These are phyloP conservation scores for Oligia fasciuncula DNA, from an alignment of 2,888 invertebrate genomes.

Conservation along the genomic window DNA sequence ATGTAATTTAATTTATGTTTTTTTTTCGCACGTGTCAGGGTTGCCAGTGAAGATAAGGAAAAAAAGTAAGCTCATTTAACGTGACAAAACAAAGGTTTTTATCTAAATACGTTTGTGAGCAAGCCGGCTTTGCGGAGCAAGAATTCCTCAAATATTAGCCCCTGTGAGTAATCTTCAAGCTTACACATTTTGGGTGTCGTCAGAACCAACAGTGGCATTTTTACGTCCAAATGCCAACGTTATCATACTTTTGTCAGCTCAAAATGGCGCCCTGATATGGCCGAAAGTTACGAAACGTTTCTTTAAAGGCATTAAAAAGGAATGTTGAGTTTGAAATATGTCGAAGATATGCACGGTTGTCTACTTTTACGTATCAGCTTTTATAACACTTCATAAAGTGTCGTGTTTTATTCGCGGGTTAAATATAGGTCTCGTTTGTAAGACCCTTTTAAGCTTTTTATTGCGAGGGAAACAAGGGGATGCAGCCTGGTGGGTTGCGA, in stretches of 20 bases:
- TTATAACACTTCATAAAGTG: constrained; percentile 46
- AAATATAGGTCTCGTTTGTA: constrained; percentile 28
- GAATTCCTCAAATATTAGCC: constrained; percentile 87
- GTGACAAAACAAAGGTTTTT: constrained; percentile 63
- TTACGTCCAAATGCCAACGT: constrained; percentile 67
- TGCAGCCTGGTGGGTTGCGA: constrained; percentile 13
- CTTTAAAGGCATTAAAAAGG: constrained; percentile 31
- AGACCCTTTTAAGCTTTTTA: constrained; percentile 25
- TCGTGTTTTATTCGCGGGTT: constrained; percentile 32
- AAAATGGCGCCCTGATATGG: constrained; percentile 45
- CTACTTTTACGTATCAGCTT: constrained; percentile 41
- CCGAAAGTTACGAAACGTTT: constrained; percentile 63
- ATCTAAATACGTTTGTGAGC: constrained; percentile 66
- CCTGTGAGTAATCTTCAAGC: constrained; percentile 76
- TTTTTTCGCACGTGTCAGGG: constrained; percentile 1
- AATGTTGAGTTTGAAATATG: constrained; percentile 31
- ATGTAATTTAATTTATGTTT: constrained; percentile 10
- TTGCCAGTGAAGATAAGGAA: constrained; percentile 17
- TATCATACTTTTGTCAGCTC: constrained; percentile 61
- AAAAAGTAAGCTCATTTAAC: constrained; percentile 44
- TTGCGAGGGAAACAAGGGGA: constrained; percentile 20
- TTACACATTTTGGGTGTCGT: constrained; percentile 67
- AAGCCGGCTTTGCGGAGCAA: constrained; percentile 62
- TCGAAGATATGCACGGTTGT: constrained; percentile 26
- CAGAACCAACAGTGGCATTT: constrained; percentile 67